Base-by-base conservation (phyloP, 2,888 invertebrate genomes). In the Apodemia mormo region DNA sequence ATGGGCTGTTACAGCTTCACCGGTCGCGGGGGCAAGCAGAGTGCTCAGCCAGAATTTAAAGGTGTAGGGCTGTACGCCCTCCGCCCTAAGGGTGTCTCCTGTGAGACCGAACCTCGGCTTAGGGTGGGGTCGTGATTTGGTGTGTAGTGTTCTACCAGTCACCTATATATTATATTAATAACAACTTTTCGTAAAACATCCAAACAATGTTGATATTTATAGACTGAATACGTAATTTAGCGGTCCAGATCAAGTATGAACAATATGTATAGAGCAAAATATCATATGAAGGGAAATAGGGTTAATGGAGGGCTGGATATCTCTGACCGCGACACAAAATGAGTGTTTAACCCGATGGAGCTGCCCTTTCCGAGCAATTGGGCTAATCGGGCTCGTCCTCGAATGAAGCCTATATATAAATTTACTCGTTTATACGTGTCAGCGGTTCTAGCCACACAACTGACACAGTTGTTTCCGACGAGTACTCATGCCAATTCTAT, bases 331-430 rank as follows among this genome's bases (percentile, higher is more conserved):
- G 61, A 30, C 61, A 61, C 12, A 30, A 56, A 56, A 61, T 33
- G 30, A 61, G 61, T 61, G 61, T 61, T 58, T 58, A 58, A 58
- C 30, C 58, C 58, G 10, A 2, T 12, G 58, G 9, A 3, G 58
- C 58, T 58, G 58, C 58, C 58, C 58, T 33, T 58, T 58, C 58
- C 58, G 58, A 29, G 30, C 58, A 29, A 58, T 58, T 58, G 58
- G 58, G 58, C 58, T 58, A 58, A 58, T 58, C 12, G 30, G 58
- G 58, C 58, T 30, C 30, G 58, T 58, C 58, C 58, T 58, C 49
- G 49, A 49, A 49, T 14, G 14, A 49, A 49, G 49, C 49, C 49
- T 49, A 49, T 14, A 49, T 14, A 49, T 49, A 45, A 45, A 49
- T 49, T 14, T 14, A 14, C 49, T 49, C 49, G 49, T 49, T 49